Evolutionary conservation across 2,797 vertebrate genomes (phyloP), one percentile per base, ranked within the genome.

Genomic region (Austrolebias charrua): DNA sequence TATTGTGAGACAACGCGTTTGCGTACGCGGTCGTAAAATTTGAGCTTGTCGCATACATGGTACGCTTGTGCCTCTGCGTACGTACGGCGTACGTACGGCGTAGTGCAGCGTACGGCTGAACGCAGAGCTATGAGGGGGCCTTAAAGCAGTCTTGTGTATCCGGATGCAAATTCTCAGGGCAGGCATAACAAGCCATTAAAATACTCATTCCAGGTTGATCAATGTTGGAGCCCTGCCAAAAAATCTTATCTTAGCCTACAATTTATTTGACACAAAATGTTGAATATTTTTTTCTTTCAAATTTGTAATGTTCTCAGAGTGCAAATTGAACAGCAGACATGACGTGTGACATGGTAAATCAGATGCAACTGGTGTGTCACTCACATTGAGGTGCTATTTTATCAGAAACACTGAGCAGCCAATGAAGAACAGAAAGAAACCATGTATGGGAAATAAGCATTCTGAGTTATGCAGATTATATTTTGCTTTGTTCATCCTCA

Each of bases 401-500:
- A 42, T 63, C 56, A 62, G 47, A 49, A 50, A 69, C 57, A 55
- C 14, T 0, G 29, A 48, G 56, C 3, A 69, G 56, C 51, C 55
- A 69, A 63, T 73, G 33, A 29, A 45, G 61, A 62, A 66, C 60
- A 18, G 63, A n/a, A 55, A 33, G 24, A 75, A 63, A 29, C 13
- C 8, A 14, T 13, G 53, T 43, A 50, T 46, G 45, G 24, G 44
- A 29, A 45, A 40, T 58, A 46, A 55, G 40, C 43, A 42, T 63
- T 60, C 51, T 16, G 51, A 20, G 51, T 28, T 55, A 58, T 63
- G 20, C 10, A 11, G 48, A 48, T 16, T 42, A 38, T 33, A 24
- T 24, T 24, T 19, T 12, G 2, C 6, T 1, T 60, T 0, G 29
- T 69, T 19, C 18, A 1, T 20, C 33, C 43, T 6, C 35, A 99